Evolutionary conservation across 1,140 invertebrate species (phyloP).

Genomic region (Ectropis grisescens): DNA sequence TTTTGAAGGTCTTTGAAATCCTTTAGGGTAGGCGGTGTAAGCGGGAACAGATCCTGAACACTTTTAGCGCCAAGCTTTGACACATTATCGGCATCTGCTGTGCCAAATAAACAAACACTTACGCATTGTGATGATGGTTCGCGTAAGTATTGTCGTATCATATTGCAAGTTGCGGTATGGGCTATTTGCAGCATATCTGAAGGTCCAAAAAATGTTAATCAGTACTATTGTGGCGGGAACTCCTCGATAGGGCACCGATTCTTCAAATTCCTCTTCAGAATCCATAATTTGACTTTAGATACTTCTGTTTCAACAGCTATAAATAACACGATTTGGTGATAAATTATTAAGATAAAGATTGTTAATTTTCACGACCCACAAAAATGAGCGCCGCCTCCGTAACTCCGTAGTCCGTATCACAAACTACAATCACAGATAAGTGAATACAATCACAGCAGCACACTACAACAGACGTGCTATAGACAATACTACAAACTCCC

Average conservation of each 20-base stretch:
- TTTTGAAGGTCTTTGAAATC: conserved; percentile 40
- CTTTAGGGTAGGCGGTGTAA: conserved; percentile 29
- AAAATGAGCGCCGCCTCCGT: no score
- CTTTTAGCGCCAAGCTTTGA: conserved; percentile 28
- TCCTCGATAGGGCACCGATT: conserved; percentile 30
- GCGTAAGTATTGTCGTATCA: conserved; percentile 39
- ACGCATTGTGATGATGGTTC: conserved; percentile 22
- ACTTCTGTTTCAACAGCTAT: background rate
- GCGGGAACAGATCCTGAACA: conserved; percentile 37
- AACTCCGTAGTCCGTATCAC: no score
- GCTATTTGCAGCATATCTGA: conserved; percentile 16
- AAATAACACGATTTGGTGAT: background rate
- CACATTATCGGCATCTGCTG: conserved; percentile 20
- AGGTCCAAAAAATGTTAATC: conserved; percentile 43
- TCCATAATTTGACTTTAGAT: conserved; percentile 11
- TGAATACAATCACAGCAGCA: no score
- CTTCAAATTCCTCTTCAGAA: conserved; percentile 42
- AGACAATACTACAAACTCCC: no score
- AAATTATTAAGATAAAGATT: no score
- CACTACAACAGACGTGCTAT: no score
- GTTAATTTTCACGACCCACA: no score
- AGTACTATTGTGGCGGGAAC: conserved; percentile 43
- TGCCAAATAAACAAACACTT: conserved; percentile 43
- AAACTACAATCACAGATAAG: no score
- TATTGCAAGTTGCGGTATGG: conserved; percentile 35